These are phyloP conservation scores for Chelon labrosus DNA, from an alignment of 2,797 vertebrate species.

Conservation along the genomic window DNA sequence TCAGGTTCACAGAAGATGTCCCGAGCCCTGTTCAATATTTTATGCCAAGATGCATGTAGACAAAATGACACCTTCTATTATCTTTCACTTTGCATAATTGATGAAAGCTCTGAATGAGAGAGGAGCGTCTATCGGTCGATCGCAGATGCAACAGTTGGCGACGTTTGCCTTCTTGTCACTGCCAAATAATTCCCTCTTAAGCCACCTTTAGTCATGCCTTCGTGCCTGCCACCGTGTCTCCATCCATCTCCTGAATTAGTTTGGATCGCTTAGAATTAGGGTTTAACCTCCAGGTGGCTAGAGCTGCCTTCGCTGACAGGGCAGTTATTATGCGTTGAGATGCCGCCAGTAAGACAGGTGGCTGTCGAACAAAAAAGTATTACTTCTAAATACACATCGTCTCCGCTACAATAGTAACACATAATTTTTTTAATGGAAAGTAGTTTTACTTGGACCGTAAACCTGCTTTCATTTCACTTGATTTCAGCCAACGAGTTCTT, in stretches of 20 bases:
- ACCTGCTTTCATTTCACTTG: neutral
- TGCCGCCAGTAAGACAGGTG: neutral
- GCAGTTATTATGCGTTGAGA: neutral
- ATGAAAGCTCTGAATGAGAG: constrained; percentile 11
- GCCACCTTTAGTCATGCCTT: constrained; percentile 51
- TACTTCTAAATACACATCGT: neutral
- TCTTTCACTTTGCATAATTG: constrained; percentile 48
- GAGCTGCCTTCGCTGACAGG: constrained; percentile 5
- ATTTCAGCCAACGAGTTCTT: neutral
- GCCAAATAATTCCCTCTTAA: constrained; percentile 76
- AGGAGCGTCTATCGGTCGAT: constrained; percentile 1
- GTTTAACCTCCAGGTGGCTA: constrained; percentile 32
- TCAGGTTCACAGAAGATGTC: constrained; percentile 18
- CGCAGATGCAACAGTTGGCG: constrained; percentile 40
- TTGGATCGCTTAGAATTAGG: constrained; percentile 43
- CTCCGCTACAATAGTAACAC: too few species aligned
- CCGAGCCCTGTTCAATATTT: constrained; percentile 41
- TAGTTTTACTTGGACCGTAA: neutral
- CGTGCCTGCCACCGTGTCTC: constrained; percentile 50
- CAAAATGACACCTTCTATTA: constrained; percentile 22
- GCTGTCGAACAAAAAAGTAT: too few species aligned
- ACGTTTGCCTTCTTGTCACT: constrained; percentile 32
- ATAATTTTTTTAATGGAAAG: neutral
- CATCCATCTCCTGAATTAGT: constrained; percentile 54
- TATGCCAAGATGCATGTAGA: constrained; percentile 45